Base-by-base conservation (phyloP, 1,140 invertebrate species). In the Drosophila saltans region DNA sequence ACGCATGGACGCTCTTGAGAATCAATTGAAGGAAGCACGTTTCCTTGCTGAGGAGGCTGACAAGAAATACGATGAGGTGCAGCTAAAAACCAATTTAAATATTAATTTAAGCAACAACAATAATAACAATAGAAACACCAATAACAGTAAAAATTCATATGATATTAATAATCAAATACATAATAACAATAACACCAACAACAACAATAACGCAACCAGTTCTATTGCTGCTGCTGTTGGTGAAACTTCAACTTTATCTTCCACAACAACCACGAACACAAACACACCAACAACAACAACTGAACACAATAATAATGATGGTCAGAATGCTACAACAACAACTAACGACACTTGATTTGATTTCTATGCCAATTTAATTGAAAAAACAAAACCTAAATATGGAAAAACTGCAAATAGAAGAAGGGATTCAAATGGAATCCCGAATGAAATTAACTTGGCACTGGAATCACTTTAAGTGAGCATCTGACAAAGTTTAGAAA, bases 11-110 rank as follows among this genome's bases (percentile, higher is more conserved):
- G 96, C 97, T 92, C 95, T 99, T 92, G 99, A 99, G 93, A 98
- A 97, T 94, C 98, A 99, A 94, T 95, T 99, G 93, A 99, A 99
- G 95, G 99, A 99, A 94, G 98, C 99, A 93, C 96, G 98, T 93
- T 98, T 99, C 96, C 96, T 99, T 92, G 98, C 99, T 93, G 99
- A 99, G 94, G 99, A 99, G 94, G 99, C 99, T 92, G 99, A 99
- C 96, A 98, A 99, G 95, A 99, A 99, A 99, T 99, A 99, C 95
- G 99, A 99, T 97, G 99, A 99, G 98, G 99, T 99, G 95, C 93
- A 91, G 92, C 82, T 89, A 85, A 85, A 85, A 86, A 90, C 86
- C 75, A 90, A 76, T 82, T 63, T 90, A 75, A 80, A 66, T 78
- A 78, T 66, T 76, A 79, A 43, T 73, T 75, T 86, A 88, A 91